These are phyloP conservation scores for Hyperoplus lanceolatus DNA, from an alignment of 2,797 vertebrate species.

Conservation along the genomic window DNA sequence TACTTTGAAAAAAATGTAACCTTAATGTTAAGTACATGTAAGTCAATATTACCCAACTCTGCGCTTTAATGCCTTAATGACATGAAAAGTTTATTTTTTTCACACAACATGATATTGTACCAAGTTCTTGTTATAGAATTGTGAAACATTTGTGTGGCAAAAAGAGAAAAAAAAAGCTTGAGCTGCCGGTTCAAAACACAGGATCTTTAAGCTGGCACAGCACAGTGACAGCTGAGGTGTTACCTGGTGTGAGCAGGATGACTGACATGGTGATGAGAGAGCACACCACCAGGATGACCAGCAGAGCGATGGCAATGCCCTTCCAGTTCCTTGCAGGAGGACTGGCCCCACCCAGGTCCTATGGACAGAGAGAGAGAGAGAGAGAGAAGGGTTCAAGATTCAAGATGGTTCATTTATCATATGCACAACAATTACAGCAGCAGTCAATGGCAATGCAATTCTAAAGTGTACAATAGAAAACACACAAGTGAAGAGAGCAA, in stretches of 20 bases:
- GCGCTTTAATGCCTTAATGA: background rate
- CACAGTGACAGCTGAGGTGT: background rate
- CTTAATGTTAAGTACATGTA: too few relatives aligned
- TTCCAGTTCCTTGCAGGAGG: constrained; percentile 99
- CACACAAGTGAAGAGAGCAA: too few relatives aligned
- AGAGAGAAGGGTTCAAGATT: background rate
- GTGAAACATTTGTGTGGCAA: background rate
- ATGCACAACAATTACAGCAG: too few relatives aligned
- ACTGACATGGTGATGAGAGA: constrained; percentile 98
- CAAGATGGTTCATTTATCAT: too few relatives aligned
- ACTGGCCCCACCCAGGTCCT: constrained; percentile 89
- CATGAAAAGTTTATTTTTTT: background rate
- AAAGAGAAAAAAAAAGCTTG: background rate
- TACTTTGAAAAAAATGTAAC: too few relatives aligned
- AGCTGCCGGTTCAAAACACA: background rate
- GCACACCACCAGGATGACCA: constrained; percentile 97
- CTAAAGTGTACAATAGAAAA: too few relatives aligned
- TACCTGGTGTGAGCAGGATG: constrained; percentile 98
- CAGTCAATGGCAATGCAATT: too few relatives aligned
- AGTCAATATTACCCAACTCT: too few relatives aligned
- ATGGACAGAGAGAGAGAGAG: constrained; percentile 29
- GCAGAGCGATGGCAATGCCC: constrained; percentile 96
- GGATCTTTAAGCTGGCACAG: background rate
- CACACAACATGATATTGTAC: background rate
- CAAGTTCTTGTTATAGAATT: too few relatives aligned